Percentiles rank a stretch among this genome's conserved stretches.
These are phyloP conservation scores for Ichneumon xanthorius DNA, from an alignment of 2,888 invertebrate genomes.

Conservation along the genomic window DNA sequence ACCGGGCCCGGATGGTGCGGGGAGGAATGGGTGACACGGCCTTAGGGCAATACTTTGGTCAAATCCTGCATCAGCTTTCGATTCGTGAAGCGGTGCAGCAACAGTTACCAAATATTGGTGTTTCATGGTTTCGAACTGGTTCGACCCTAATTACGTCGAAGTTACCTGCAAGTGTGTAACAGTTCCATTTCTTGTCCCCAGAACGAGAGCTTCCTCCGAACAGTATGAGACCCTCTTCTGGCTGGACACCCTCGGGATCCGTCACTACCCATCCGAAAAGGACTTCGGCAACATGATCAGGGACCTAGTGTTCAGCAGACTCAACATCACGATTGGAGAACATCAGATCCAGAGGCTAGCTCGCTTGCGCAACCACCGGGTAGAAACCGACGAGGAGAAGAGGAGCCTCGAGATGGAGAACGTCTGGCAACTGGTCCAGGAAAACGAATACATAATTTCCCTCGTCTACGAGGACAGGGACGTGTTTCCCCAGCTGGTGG, in stretches of 20 bases:
- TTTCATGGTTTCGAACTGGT: no score
- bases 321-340: conserved; percentile 86
- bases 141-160: neutral
- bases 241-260: conserved; percentile 83
- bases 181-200: conserved; percentile 49
- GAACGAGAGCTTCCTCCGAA: conserved; percentile 81
- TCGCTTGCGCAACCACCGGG: conserved; percentile 85
- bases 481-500: conserved; percentile 88
- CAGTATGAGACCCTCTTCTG: conserved; percentile 85
- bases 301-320: conserved; percentile 85
- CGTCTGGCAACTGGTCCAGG: conserved; percentile 88
- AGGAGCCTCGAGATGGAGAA: conserved; percentile 87
- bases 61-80: no score
- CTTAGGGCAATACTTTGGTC: no score
- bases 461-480: conserved; percentile 87
- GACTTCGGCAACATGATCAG: conserved; percentile 86
- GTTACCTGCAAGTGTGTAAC: neutral
- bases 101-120: no score
- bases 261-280: conserved; percentile 86
- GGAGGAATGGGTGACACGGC: no score
- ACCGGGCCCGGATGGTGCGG: no score
- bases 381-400: conserved; percentile 82
- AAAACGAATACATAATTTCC: conserved; percentile 89
- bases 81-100: no score
- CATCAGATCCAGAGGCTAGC: conserved; percentile 85